A percentile compares a stretch with the other conserved stretches of the same genome.
Evolutionary conservation across 2,888 invertebrate genomes (phyloP).

Genomic region (Microplitis deprimator): DNA sequence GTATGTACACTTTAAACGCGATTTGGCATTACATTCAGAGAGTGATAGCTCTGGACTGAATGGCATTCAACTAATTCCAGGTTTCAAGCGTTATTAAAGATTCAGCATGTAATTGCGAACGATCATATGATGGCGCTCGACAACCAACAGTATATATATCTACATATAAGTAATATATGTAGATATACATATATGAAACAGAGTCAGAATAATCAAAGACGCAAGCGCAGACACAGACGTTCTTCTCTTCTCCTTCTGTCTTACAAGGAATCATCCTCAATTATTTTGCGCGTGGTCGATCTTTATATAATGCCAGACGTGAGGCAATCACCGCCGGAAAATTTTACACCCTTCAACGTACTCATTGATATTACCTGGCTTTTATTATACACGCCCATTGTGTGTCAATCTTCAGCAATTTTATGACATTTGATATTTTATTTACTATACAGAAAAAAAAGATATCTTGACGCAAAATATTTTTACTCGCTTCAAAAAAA

Average conservation of each 20-base stretch:
- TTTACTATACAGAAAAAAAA: no score
- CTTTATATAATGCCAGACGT: slow-evolving; percentile 40
- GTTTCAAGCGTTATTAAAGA: slow-evolving; percentile 71
- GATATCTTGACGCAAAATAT: no score
- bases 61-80: slow-evolving; percentile 71
- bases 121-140: slow-evolving; percentile 57
- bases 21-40: slow-evolving; percentile 13
- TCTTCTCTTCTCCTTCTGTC: slow-evolving; percentile 19
- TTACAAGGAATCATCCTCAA: slow-evolving; percentile 36
- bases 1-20: not conserved
- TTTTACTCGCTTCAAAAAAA: no score
- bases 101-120: slow-evolving; percentile 72
- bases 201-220: slow-evolving; percentile 9
- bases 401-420: slow-evolving; percentile 32
- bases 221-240: slow-evolving; percentile 35
- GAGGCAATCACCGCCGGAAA: slow-evolving; percentile 52
- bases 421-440: slow-evolving; percentile 25
- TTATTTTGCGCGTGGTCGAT: slow-evolving; percentile 35
- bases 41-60: slow-evolving; percentile 69
- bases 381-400: not conserved
- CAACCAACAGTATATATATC: slow-evolving; percentile 41
- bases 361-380: not conserved
- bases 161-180: not conserved
- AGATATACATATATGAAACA: not conserved
- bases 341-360: slow-evolving; percentile 29